Evolutionary conservation across 2,888 invertebrate genomes (phyloP).

Genomic region (Atrina japonica): DNA sequence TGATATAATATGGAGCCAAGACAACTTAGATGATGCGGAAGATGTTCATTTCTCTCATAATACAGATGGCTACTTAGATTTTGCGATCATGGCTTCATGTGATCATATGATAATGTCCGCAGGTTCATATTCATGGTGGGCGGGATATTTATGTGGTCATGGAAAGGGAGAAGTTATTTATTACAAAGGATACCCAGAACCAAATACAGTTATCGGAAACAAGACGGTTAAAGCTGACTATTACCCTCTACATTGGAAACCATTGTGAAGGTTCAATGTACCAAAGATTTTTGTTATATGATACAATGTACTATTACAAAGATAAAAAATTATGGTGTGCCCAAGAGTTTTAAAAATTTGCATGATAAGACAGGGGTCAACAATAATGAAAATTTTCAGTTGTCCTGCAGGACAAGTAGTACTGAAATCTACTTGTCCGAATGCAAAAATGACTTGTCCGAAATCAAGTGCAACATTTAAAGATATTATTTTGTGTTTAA

Average conservation of each 20-base stretch:
- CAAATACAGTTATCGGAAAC: slow-evolving; percentile 73
- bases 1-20: slow-evolving; percentile 75
- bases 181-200: slow-evolving; percentile 77
- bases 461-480: too few relatives aligned
- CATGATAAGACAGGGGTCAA: too few relatives aligned
- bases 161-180: slow-evolving; percentile 77
- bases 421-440: too few relatives aligned
- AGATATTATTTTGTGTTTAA: too few relatives aligned
- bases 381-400: too few relatives aligned
- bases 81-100: slow-evolving; percentile 75
- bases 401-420: too few relatives aligned
- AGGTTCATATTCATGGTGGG: slow-evolving; percentile 81
- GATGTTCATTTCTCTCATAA: slow-evolving; percentile 61
- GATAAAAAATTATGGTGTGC: too few relatives aligned
- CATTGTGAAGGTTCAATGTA: too few relatives aligned
- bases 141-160: slow-evolving; percentile 76
- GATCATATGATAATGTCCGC: slow-evolving; percentile 77
- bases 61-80: slow-evolving; percentile 73
- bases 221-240: slow-evolving; percentile 75
- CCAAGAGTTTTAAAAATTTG: too few relatives aligned
- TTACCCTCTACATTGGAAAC: slow-evolving; percentile 78
- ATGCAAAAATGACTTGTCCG: too few relatives aligned
- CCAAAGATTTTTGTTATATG: too few relatives aligned
- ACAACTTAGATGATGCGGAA: slow-evolving; percentile 59
- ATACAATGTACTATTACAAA: too few relatives aligned